Evolutionary conservation across 2,797 vertebrate genomes (phyloP).

Genomic region (Babyrousa celebensis): DNA sequence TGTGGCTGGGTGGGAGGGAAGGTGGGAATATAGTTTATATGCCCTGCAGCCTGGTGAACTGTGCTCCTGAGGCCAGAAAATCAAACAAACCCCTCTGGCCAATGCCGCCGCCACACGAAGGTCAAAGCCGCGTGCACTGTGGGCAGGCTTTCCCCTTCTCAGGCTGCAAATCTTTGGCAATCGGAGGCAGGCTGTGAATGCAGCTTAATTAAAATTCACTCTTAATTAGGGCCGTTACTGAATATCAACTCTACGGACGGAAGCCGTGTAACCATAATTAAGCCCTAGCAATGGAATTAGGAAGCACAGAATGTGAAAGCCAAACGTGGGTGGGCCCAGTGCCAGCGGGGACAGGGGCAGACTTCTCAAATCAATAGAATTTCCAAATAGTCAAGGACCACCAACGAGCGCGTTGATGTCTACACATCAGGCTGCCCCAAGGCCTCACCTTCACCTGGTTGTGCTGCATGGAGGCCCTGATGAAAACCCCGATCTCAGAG

Average conservation of each 20-base stretch:
- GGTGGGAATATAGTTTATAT: background rate
- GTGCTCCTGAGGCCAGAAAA: background rate
- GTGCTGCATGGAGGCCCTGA: background rate
- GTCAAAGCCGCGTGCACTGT: background rate
- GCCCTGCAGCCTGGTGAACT: background rate
- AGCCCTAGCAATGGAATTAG: slow-evolving; percentile 81
- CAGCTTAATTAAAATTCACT: slow-evolving; percentile 86
- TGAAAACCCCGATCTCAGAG: background rate
- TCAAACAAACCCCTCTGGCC: background rate
- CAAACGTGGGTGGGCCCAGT: background rate
- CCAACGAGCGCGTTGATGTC: rapidly evolving
- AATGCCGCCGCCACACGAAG: background rate
- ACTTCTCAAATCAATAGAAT: background rate
- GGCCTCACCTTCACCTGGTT: rapidly evolving
- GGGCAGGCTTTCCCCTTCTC: background rate
- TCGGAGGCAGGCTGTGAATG: slow-evolving; percentile 74
- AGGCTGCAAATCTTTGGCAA: slow-evolving; percentile 76
- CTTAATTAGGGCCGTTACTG: slow-evolving; percentile 86
- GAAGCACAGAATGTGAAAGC: slow-evolving; percentile 47
- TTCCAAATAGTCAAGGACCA: background rate
- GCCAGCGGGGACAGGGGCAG: background rate
- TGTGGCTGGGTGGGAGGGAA: background rate
- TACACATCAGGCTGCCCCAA: rapidly evolving
- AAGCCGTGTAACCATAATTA: slow-evolving; percentile 84
- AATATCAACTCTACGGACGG: slow-evolving; percentile 82